phyloP scores from a whole-genome alignment of 2,888 invertebrate genomes.

The Erynnis tages region DNA sequence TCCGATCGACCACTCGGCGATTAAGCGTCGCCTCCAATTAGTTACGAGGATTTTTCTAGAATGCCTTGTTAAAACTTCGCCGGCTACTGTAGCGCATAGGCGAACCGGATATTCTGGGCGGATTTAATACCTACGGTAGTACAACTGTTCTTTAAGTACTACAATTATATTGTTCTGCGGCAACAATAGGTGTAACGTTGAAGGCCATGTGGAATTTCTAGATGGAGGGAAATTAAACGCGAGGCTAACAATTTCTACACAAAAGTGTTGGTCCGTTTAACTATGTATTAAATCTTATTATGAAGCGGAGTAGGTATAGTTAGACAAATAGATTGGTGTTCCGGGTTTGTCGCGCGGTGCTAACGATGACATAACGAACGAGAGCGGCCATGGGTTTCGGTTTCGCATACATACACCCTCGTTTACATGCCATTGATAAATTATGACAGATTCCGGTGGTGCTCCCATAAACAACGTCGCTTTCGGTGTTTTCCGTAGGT shows the following conservation, averaged over 20 bases:
- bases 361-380: too few relatives aligned
- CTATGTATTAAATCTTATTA: too few relatives aligned
- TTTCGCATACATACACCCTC: background rate
- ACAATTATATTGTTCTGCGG: background rate
- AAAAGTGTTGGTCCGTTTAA: too few relatives aligned
- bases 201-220: background rate
- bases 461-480: background rate
- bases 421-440: background rate
- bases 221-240: background rate
- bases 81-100: background rate
- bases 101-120: background rate
- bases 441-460: slow-evolving; percentile 9
- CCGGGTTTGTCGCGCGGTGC: too few relatives aligned
- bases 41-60: background rate
- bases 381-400: background rate
- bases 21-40: background rate
- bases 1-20: background rate
- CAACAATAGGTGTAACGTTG: background rate
- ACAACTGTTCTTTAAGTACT: background rate
- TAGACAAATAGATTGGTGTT: too few relatives aligned
- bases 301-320: too few relatives aligned
- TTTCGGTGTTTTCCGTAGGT: background rate
- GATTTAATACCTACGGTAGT: background rate
- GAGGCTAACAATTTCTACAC: too few relatives aligned
- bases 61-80: background rate